Evolutionary conservation across 2,888 invertebrate genomes (phyloP).

Genomic region (Barypeithes pellucidus): DNA sequence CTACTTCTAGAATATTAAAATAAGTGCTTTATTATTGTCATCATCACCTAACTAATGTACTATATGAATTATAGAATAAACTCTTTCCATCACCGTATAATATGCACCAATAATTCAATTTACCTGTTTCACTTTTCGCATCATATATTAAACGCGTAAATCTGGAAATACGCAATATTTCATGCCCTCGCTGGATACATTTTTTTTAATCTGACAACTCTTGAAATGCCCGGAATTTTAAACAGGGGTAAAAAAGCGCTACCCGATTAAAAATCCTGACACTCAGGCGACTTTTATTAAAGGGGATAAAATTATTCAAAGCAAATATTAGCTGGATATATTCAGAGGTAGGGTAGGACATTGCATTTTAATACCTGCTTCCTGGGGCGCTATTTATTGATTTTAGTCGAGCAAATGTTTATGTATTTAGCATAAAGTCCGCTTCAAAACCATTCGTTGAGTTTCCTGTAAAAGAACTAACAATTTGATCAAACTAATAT

Average conservation of each 20-base stretch:
- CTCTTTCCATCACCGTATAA: too few relatives aligned
- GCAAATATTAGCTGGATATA: slow-evolving; percentile 6
- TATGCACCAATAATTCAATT: too few relatives aligned
- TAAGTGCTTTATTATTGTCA: too few relatives aligned
- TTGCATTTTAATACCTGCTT: background rate
- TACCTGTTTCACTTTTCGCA: too few relatives aligned
- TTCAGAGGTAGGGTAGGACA: background rate
- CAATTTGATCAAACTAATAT: too few relatives aligned
- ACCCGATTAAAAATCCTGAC: background rate
- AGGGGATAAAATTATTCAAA: slow-evolving; percentile 4
- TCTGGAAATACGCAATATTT: background rate
- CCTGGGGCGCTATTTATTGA: too few relatives aligned
- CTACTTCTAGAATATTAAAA: too few relatives aligned
- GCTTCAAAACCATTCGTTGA: background rate
- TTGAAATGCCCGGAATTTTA: background rate
- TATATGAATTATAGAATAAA: too few relatives aligned
- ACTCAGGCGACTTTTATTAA: background rate
- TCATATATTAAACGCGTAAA: background rate
- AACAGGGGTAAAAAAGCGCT: background rate
- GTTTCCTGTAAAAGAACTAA: background rate
- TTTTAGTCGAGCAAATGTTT: too few relatives aligned
- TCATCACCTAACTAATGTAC: too few relatives aligned
- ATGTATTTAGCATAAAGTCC: background rate
- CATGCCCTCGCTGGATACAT: background rate
- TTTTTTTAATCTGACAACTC: slow-evolving; percentile 2